These are phyloP conservation scores for Loxodonta africana DNA, from an alignment of 2,113 vertebrate species.

Conservation along the genomic window DNA sequence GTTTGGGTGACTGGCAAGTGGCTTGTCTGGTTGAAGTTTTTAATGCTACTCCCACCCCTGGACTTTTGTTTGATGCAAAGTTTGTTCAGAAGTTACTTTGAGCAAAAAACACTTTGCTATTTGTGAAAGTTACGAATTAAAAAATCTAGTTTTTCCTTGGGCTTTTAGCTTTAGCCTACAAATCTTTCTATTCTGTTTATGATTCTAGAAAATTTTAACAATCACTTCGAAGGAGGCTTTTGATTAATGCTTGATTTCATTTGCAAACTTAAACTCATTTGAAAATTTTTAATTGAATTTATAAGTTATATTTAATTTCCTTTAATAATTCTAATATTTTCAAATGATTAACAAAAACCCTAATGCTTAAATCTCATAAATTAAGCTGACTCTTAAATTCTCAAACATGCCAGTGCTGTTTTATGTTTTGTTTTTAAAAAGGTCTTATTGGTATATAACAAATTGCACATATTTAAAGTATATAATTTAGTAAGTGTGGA, in stretches of 20 bases:
- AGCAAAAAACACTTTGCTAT: slow-evolving; percentile 30
- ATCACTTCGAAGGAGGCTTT: slow-evolving; percentile 46
- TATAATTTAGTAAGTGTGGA: background rate
- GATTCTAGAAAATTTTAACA: slow-evolving; percentile 54
- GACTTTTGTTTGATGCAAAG: slow-evolving; percentile 26
- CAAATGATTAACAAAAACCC: slow-evolving; percentile 44
- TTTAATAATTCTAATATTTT: slow-evolving; percentile 65
- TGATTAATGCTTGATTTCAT: slow-evolving; percentile 51
- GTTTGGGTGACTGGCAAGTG: background rate
- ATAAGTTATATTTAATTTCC: slow-evolving; percentile 45
- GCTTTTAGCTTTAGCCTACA: slow-evolving; percentile 19
- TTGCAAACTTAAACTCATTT: slow-evolving; percentile 60
- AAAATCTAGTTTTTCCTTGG: background rate
- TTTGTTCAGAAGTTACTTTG: slow-evolving; percentile 31
- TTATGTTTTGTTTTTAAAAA: slow-evolving; percentile 31
- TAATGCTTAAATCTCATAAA: slow-evolving; percentile 55
- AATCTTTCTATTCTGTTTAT: slow-evolving; percentile 47
- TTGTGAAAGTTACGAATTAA: slow-evolving; percentile 40
- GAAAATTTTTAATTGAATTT: slow-evolving; percentile 62
- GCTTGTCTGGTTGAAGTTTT: background rate
- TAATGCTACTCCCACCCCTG: background rate
- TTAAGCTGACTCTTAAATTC: slow-evolving; percentile 57
- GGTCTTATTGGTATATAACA: background rate
- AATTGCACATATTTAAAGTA: background rate
- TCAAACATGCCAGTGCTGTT: background rate